phyloP scores from a whole-genome alignment of 2,797 vertebrate genomes.

The Channa striata region DNA sequence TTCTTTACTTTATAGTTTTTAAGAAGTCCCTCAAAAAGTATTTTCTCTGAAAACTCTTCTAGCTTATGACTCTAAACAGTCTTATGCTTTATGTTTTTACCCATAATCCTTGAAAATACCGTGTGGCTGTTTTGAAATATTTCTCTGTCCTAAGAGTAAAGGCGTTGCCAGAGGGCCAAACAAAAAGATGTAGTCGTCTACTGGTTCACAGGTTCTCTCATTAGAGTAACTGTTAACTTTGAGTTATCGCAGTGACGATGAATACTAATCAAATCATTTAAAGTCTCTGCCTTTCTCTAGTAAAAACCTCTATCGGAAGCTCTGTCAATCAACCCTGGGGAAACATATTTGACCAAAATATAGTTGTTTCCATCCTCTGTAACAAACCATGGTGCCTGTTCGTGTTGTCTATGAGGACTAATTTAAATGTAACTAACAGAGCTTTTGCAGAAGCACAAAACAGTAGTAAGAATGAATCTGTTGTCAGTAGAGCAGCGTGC shows the following conservation, averaged over 20 bases:
- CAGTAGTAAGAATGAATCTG: constrained; percentile 80
- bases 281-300: constrained; percentile 17
- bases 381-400: constrained; percentile 64
- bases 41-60: constrained; percentile 5
- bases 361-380: constrained; percentile 38
- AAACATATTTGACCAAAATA: constrained; percentile 22
- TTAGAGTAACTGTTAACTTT: constrained; percentile 42
- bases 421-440: constrained; percentile 86
- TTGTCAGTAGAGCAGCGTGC: constrained; percentile 77
- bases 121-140: constrained; percentile 13
- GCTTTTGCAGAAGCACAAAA: constrained; percentile 76
- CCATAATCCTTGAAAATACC: constrained; percentile 20
- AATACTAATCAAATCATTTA: constrained; percentile 31
- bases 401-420: constrained; percentile 71
- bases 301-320: constrained; percentile 32
- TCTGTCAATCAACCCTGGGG: constrained; percentile 23
- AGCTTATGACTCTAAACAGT: not conserved
- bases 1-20: constrained; percentile 25
- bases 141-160: constrained; percentile 21
- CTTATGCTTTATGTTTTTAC: not conserved
- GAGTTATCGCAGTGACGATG: constrained; percentile 24
- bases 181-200: constrained; percentile 40
- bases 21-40: constrained; percentile 9
- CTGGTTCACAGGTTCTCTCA: constrained; percentile 38
- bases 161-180: constrained; percentile 47